Evolutionary conservation across 2,797 vertebrate species (phyloP).

Genomic region (Galaxias olidus): DNA sequence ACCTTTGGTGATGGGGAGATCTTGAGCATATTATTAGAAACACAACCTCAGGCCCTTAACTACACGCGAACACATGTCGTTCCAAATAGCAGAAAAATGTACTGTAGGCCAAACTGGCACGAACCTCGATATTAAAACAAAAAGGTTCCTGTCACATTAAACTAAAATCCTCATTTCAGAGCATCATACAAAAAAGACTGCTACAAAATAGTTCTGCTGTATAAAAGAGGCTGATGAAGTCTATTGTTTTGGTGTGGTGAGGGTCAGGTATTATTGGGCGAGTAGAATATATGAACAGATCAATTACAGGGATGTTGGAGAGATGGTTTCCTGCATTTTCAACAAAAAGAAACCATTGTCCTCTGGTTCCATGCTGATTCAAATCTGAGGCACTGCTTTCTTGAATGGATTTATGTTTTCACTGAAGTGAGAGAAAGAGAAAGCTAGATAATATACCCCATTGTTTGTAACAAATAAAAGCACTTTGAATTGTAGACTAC

Average conservation of each 20-base stretch:
- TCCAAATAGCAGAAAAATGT: too few species aligned
- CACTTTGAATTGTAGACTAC: neutral
- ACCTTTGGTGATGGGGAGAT: neutral
- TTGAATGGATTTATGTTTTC: conserved; percentile 77
- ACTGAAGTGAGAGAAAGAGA: conserved; percentile 61
- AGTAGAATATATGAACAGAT: conserved; percentile 64
- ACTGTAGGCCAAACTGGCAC: too few species aligned
- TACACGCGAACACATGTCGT: too few species aligned
- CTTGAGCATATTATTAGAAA: too few species aligned
- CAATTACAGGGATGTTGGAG: conserved; percentile 85
- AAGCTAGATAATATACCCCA: neutral
- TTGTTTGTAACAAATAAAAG: neutral
- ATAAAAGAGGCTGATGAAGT: conserved; percentile 24
- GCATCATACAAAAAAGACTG: neutral
- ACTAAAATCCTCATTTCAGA: neutral
- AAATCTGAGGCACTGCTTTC: conserved; percentile 86
- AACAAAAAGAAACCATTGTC: conserved; percentile 74
- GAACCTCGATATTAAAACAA: neutral
- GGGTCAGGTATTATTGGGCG: conserved; percentile 2
- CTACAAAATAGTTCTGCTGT: conserved; percentile 21
- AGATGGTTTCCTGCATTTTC: conserved; percentile 81
- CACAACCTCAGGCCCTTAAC: too few species aligned
- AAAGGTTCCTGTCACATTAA: neutral
- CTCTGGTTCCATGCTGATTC: conserved; percentile 79
- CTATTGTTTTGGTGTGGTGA: conserved; percentile 2